A percentile compares a stretch with the other conserved stretches of the same genome.
phyloP scores from a whole-genome alignment of 1,140 invertebrate species.

The Platorchestia sp. region DNA sequence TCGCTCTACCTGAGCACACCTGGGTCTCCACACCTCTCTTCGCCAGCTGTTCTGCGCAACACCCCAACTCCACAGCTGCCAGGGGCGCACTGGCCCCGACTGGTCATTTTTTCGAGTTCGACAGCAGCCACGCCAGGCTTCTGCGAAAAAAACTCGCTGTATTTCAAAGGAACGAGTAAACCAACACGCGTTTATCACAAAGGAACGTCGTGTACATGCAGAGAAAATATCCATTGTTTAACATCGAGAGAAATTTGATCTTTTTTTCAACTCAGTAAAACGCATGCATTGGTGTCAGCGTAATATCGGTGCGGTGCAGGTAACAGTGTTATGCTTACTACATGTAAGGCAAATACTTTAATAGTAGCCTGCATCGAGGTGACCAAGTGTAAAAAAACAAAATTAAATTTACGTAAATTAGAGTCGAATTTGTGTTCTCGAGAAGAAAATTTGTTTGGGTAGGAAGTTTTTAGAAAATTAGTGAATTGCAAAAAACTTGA shows the following conservation, averaged over 20 bases:
- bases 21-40: constrained; percentile 12
- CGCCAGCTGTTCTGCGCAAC: not conserved
- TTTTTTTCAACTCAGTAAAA: no score
- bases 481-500: no score
- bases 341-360: no score
- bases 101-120: not conserved
- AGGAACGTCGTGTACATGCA: no score
- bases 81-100: not conserved
- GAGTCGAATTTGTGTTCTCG: no score
- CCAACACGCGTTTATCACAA: not conserved
- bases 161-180: not conserved
- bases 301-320: not conserved
- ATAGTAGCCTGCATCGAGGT: no score
- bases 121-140: not conserved
- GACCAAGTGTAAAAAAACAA: no score
- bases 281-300: not conserved
- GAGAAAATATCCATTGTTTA: no score
- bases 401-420: no score
- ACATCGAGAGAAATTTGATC: no score
- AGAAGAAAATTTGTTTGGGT: no score
- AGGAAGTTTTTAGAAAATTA: no score
- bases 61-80: not conserved
- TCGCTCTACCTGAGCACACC: constrained; percentile 5
- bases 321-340: not conserved
- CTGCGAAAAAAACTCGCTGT: not conserved